Percentiles rank a stretch among this genome's conserved stretches.
Conservation (phyloP, 2,113 vertebrate species). For the Acanthisitta chloris region DNA sequence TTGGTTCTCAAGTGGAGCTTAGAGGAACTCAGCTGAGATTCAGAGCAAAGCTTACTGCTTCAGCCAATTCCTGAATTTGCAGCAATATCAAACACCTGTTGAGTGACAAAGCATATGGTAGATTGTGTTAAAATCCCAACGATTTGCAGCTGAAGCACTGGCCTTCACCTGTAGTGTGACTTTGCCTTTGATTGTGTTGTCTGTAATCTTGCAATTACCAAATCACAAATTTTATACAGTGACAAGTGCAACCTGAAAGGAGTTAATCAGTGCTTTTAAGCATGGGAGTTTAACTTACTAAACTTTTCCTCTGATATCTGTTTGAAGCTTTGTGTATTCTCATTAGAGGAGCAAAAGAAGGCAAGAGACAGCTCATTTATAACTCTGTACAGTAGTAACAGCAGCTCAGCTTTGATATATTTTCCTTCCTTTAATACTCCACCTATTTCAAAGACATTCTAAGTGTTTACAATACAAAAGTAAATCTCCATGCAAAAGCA, state of each 20-base stretch:
- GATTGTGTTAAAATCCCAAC: not conserved
- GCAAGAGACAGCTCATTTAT: not conserved
- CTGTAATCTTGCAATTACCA: not conserved
- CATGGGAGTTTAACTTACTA: not conserved
- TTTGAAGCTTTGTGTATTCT: not conserved
- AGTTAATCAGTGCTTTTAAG: slow-evolving; percentile 14
- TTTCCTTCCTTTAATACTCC: not conserved
- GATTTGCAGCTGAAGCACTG: not conserved
- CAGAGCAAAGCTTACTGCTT: not conserved
- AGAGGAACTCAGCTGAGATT: not conserved
- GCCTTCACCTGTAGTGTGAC: not conserved
- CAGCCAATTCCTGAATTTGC: not conserved
- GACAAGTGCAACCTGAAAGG: not conserved
- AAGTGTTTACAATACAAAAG: not conserved
- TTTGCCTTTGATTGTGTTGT: not conserved
- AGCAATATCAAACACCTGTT: not conserved
- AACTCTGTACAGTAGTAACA: not conserved
- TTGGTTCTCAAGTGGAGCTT: not conserved
- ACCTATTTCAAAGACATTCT: not conserved
- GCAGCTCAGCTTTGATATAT: not conserved
- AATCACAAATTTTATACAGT: not conserved
- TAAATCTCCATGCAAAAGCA: not conserved
- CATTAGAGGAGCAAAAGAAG: slow-evolving; percentile 10
- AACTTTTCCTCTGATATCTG: not conserved
- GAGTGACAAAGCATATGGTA: not conserved